Evolutionary conservation across 2,888 invertebrate genomes (phyloP).

Genomic region (Mechanitis mazaeus): DNA sequence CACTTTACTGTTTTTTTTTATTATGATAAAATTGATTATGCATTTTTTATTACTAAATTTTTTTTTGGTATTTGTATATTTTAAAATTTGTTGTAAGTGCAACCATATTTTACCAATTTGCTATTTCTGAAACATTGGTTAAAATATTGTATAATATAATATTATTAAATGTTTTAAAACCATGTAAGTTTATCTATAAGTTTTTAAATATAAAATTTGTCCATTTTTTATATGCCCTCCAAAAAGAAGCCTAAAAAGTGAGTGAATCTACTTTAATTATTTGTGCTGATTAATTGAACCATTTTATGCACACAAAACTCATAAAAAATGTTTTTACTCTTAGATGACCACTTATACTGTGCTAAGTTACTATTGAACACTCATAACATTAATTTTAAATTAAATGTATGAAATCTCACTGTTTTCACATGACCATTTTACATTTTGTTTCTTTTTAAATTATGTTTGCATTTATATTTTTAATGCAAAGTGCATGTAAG

Average conservation of each 20-base stretch:
- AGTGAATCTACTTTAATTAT: constrained; percentile 16
- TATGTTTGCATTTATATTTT: neutral
- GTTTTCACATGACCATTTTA: constrained; percentile 1
- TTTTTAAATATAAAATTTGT: constrained; percentile 6
- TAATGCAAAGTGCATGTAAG: neutral
- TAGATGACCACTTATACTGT: neutral
- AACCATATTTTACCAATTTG: no score
- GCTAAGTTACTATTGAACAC: neutral
- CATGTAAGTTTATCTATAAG: no score
- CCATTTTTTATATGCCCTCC: constrained; percentile 16
- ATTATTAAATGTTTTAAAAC: no score
- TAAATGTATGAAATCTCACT: neutral
- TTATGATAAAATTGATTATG: no score
- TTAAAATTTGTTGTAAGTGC: no score
- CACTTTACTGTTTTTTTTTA: no score
- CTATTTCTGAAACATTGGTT: no score
- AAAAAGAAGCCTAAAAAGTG: constrained; percentile 18
- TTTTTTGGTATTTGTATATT: no score
- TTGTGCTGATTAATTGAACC: constrained; percentile 26
- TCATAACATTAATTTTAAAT: neutral
- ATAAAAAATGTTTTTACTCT: neutral
- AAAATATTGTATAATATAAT: no score
- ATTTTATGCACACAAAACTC: constrained; percentile 20
- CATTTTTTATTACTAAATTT: no score
- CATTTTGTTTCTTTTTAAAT: neutral